Evolutionary conservation across 2,888 invertebrate species (phyloP).

Genomic region (Andrena dorsata): DNA sequence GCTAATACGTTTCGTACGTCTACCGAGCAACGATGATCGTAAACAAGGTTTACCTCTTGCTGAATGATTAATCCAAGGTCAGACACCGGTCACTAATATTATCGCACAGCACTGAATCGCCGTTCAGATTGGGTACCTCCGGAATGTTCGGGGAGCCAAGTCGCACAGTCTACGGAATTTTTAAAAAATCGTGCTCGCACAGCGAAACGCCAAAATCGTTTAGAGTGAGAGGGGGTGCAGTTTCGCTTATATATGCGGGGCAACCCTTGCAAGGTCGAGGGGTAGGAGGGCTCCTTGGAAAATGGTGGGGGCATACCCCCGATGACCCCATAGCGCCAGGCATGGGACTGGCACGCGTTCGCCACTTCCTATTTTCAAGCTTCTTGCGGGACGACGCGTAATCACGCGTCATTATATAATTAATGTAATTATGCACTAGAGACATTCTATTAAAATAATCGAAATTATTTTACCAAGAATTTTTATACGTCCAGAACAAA

Average conservation of each 20-base stretch:
- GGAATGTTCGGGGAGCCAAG: background rate
- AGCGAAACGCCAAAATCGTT: slow-evolving; percentile 65
- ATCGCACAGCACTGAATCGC: slow-evolving; percentile 69
- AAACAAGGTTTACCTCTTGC: slow-evolving; percentile 57
- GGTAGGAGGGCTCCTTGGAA: slow-evolving; percentile 70
- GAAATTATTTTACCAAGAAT: background rate
- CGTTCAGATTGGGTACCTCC: background rate
- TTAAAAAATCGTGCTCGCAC: slow-evolving; percentile 21
- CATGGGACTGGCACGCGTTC: slow-evolving; percentile 71
- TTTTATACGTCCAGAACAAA: too few species aligned
- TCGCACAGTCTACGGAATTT: background rate
- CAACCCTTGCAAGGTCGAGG: slow-evolving; percentile 73
- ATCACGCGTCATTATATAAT: slow-evolving; percentile 1
- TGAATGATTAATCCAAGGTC: slow-evolving; percentile 73
- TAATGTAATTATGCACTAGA: background rate
- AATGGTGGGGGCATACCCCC: slow-evolving; percentile 63
- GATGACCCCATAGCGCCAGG: slow-evolving; percentile 59
- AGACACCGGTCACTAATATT: slow-evolving; percentile 63
- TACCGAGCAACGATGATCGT: background rate
- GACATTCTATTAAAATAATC: background rate
- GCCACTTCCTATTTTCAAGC: slow-evolving; percentile 41
- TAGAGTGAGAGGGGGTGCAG: slow-evolving; percentile 63
- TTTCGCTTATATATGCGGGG: slow-evolving; percentile 72
- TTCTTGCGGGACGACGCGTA: slow-evolving; percentile 25
- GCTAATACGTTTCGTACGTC: background rate